phyloP scores from a whole-genome alignment of 2,113 vertebrate species.

The Tricholaema leucomelas region DNA sequence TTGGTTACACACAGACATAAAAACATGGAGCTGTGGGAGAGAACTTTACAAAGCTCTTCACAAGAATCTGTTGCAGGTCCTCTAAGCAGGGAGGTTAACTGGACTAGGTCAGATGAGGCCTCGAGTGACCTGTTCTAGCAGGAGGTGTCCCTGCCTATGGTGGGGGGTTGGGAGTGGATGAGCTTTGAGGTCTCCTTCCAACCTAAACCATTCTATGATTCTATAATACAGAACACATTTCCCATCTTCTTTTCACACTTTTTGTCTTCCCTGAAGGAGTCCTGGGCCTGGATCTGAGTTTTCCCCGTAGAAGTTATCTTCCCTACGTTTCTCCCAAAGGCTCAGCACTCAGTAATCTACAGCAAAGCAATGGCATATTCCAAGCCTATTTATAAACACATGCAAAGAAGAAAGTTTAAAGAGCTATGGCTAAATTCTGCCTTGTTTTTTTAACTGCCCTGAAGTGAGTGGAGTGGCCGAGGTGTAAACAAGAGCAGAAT shows the following conservation, averaged over 20 bases:
- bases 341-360: neutral
- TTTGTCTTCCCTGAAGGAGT: neutral
- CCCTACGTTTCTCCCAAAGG: neutral
- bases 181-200: too few relatives aligned
- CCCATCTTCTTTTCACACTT: neutral
- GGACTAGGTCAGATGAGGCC: too few relatives aligned
- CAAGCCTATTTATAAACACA: neutral
- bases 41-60: too few relatives aligned
- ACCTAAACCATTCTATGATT: too few relatives aligned
- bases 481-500: constrained; percentile 15
- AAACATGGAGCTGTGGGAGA: too few relatives aligned
- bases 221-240: neutral
- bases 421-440: neutral
- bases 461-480: neutral
- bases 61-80: too few relatives aligned
- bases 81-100: too few relatives aligned
- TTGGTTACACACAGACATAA: too few relatives aligned
- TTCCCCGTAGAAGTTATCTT: neutral
- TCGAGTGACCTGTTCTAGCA: too few relatives aligned
- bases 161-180: too few relatives aligned
- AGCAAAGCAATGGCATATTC: neutral
- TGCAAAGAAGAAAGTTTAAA: neutral
- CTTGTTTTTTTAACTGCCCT: neutral
- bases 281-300: neutral
- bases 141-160: too few relatives aligned